Conservation (phyloP, 2,888 invertebrate species). For the Dasysyrphus tricinctus region DNA sequence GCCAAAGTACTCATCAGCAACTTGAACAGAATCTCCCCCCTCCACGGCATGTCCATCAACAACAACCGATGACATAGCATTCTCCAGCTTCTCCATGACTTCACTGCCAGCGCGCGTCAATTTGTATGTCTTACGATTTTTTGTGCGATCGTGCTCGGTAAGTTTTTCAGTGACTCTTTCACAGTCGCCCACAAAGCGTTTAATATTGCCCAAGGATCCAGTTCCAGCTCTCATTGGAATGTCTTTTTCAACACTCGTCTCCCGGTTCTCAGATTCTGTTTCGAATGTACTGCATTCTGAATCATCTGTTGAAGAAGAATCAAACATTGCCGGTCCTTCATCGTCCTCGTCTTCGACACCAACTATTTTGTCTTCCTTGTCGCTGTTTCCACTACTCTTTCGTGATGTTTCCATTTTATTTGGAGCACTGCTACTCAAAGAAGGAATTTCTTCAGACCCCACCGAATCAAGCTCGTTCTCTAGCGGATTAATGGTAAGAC, state of each 20-base stretch:
- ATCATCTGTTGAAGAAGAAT: slow-evolving; percentile 79
- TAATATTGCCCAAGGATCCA: slow-evolving; percentile 78
- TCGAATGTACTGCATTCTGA: slow-evolving; percentile 82
- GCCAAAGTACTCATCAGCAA: slow-evolving; percentile 88
- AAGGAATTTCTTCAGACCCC: slow-evolving; percentile 78
- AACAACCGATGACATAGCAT: slow-evolving; percentile 73
- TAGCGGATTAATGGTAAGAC: slow-evolving; percentile 88
- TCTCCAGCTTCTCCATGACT: slow-evolving; percentile 76
- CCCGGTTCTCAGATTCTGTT: slow-evolving; percentile 81
- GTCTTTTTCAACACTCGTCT: slow-evolving; percentile 82
- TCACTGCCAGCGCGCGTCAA: slow-evolving; percentile 79
- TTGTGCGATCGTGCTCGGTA: slow-evolving; percentile 82
- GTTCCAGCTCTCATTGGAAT: slow-evolving; percentile 23
- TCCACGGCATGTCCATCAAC: slow-evolving; percentile 73
- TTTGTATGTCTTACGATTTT: slow-evolving; percentile 83
- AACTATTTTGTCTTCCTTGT: slow-evolving; percentile 46
- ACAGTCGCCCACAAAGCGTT: slow-evolving; percentile 82
- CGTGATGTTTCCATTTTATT: slow-evolving; percentile 73
- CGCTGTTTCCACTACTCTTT: slow-evolving; percentile 61
- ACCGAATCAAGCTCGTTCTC: slow-evolving; percentile 82
- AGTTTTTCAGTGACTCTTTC: slow-evolving; percentile 82
- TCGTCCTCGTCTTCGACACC: slow-evolving; percentile 77
- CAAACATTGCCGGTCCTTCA: slow-evolving; percentile 76
- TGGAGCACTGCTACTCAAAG: slow-evolving; percentile 75
- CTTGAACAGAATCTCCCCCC: slow-evolving; percentile 84